Percentiles rank a stretch among this genome's conserved stretches.
Evolutionary conservation across 2,113 vertebrate species (phyloP).

Genomic region (Gnathonemus longibarbis): DNA sequence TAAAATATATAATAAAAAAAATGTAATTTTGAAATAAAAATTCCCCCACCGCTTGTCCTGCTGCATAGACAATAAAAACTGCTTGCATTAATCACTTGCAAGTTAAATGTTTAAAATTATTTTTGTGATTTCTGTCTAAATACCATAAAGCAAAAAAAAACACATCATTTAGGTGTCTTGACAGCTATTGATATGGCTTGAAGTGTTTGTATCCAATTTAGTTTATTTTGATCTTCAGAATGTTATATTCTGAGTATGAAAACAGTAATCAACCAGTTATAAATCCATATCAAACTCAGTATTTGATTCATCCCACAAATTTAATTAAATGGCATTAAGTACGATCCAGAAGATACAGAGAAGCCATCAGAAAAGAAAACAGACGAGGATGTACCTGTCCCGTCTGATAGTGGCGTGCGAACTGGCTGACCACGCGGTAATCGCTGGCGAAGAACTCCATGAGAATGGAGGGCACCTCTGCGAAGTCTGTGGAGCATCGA

Average conservation of each 20-base stretch:
- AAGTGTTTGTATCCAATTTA: neutral
- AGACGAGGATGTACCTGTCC: conserved; percentile 73
- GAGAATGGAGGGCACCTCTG: conserved; percentile 93
- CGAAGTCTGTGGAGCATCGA: conserved; percentile 93
- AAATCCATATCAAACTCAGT: neutral
- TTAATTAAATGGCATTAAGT: neutral
- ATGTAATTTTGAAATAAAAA: neutral
- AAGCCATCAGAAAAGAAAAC: neutral
- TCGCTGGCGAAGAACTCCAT: conserved; percentile 98
- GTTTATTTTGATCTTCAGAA: neutral
- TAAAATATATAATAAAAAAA: neutral
- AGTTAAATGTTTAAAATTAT: neutral
- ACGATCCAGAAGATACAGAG: neutral
- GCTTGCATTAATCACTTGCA: too few relatives aligned
- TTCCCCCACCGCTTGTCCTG: neutral
- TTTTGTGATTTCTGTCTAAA: neutral
- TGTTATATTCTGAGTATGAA: neutral
- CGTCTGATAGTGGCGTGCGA: conserved; percentile 90
- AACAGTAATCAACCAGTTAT: neutral
- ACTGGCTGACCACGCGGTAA: conserved; percentile 87
- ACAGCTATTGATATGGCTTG: neutral
- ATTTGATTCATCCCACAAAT: neutral
- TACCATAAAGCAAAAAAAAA: neutral
- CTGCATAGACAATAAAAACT: neutral
- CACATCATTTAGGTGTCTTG: neutral